Base-by-base conservation (phyloP, 2,797 vertebrate genomes). In the Danionella dracula region DNA sequence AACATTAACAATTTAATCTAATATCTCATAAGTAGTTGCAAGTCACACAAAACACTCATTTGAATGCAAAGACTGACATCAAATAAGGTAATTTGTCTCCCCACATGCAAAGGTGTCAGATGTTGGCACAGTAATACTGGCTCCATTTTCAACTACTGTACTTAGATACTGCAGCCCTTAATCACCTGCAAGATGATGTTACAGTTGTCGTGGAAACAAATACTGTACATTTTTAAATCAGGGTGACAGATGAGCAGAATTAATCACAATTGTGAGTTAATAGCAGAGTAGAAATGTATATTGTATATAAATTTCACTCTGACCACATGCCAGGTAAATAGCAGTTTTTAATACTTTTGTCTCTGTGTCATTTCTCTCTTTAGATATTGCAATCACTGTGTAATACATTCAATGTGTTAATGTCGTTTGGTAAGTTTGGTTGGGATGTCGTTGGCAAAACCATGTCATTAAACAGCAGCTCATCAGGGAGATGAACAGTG, bases 141-240 rank as follows among this genome's bases (percentile, higher is more conserved):
- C 27, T 73, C 56, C 68, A 72, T 74, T 75, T 68, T 35, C 45
- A 48, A 59, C 59, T 27, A 27, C 49, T 37, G 53, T 66, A 73
- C 59, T 67, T 23, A 57, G 13, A 40, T 58, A 38, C 46, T 48
- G 40, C 69, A 73, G 49, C 51, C 59, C 44, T n/a, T n/a, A n/a
- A n/a, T n/a, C n/a, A n/a, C 44, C 19, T 60, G 70, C 57, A 72
- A 76, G 41, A 71, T 72, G 76, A 42, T 34, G 72, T 76, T 63
- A 67, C 56, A 42, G 66, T 66, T 49, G 53, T 72, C 53, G 23
- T 41, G 72, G 61, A 70, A 70, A 75, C 70, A 48, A 12, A 17
- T 37, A 20, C 13, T 11, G 44, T 8, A 32, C 23, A 41, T 65
- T 63, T 66, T 61, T 58, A 62, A 58, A 32, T n/a, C 42, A 37